A percentile compares a stretch with the other conserved stretches of the same genome.
These are phyloP conservation scores for Luehdorfia chinensis DNA, from an alignment of 1,140 invertebrate genomes.

Conservation along the genomic window DNA sequence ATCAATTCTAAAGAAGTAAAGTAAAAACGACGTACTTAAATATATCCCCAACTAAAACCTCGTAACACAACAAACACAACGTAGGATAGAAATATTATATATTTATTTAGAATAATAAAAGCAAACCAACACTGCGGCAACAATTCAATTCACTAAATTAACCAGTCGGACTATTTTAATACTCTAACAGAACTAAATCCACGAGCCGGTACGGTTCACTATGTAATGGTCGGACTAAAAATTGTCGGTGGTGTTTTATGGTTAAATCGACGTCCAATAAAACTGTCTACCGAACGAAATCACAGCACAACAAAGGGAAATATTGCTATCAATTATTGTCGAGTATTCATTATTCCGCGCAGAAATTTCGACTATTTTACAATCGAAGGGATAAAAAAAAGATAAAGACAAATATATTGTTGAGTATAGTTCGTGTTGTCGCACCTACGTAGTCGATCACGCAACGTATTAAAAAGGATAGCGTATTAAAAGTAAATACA, in stretches of 20 bases:
- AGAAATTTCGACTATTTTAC: constrained; percentile 25
- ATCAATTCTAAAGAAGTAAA: too few relatives aligned
- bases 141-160: constrained; percentile 16
- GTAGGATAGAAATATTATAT: too few relatives aligned
- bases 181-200: constrained; percentile 13
- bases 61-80: too few relatives aligned
- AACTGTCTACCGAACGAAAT: constrained; percentile 10
- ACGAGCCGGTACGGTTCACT: constrained; percentile 3
- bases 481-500: too few relatives aligned
- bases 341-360: constrained; percentile 37
- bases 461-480: too few relatives aligned
- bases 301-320: constrained; percentile 29
- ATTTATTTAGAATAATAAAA: too few relatives aligned
- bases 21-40: too few relatives aligned
- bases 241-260: constrained; percentile 13
- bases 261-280: constrained; percentile 14
- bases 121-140: constrained; percentile 11
- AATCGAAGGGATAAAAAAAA: too few relatives aligned
- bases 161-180: constrained; percentile 13
- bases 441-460: too few relatives aligned
- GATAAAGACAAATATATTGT: too few relatives aligned
- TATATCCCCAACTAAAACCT: too few relatives aligned
- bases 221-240: constrained; percentile 13
- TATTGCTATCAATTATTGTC: constrained; percentile 40
- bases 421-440: too few relatives aligned